phyloP scores from a whole-genome alignment of 2,113 vertebrate genomes.

The Seriola quinqueradiata region DNA sequence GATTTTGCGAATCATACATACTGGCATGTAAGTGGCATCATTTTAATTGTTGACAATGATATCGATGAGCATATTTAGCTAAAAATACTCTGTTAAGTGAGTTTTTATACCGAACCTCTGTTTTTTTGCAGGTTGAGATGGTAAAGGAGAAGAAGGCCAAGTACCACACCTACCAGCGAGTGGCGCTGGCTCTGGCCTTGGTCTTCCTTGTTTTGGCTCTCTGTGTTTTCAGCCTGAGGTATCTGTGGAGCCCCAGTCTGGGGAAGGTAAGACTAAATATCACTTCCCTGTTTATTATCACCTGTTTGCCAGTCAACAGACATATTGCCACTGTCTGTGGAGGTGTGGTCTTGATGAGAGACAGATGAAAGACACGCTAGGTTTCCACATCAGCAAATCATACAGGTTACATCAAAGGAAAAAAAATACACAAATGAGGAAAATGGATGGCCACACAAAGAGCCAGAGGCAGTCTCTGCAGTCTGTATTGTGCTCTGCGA shows the following conservation, averaged over 20 bases:
- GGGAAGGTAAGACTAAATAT: conserved; percentile 80
- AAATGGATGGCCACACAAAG: conserved; percentile 62
- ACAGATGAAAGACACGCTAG: conserved; percentile 59
- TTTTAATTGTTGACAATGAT: too few relatives aligned
- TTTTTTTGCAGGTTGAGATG: conserved; percentile 76
- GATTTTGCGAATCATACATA: too few relatives aligned
- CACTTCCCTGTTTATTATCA: background rate
- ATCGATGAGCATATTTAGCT: too few relatives aligned
- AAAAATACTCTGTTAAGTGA: too few relatives aligned
- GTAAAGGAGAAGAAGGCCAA: conserved; percentile 77
- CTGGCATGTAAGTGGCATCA: too few relatives aligned
- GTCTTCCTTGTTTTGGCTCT: conserved; percentile 79
- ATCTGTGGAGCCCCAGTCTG: conserved; percentile 79
- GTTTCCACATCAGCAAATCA: conserved; percentile 62
- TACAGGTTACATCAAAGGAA: conserved; percentile 56
- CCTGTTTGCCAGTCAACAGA: conserved; percentile 23
- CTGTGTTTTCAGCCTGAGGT: conserved; percentile 79
- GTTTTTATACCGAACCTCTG: background rate
- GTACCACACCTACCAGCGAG: conserved; percentile 74
- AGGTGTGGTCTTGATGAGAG: conserved; percentile 49
- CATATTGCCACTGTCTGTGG: conserved; percentile 42
- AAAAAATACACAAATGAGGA: conserved; percentile 22
- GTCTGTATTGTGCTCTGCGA: conserved; percentile 45
- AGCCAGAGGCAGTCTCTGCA: conserved; percentile 41
- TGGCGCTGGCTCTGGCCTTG: conserved; percentile 75